phyloP scores from a whole-genome alignment of 1,140 invertebrate genomes.

The Cydia splendana region DNA sequence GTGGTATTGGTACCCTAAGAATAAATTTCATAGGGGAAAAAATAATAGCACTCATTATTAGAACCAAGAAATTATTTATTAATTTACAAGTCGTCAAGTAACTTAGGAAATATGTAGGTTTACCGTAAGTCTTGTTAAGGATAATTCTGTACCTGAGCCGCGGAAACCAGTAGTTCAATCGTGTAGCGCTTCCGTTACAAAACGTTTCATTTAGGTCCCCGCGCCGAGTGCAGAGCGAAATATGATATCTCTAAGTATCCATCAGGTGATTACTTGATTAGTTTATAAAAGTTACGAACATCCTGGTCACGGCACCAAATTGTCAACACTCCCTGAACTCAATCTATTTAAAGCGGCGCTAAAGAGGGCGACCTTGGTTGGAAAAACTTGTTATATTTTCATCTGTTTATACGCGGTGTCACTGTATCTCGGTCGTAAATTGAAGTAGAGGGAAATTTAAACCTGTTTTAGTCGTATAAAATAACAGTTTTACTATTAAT shows the following conservation, averaged over 20 bases:
- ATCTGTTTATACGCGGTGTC: conserved; percentile 15
- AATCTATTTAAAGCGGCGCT: conserved; percentile 1
- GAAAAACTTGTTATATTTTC: conserved; percentile 12
- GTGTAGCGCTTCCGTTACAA: no score
- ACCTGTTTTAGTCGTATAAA: background rate
- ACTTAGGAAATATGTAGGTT: no score
- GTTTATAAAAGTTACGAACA: background rate
- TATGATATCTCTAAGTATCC: background rate
- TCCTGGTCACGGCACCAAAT: conserved; percentile 16
- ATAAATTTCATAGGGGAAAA: no score
- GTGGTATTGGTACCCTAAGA: no score
- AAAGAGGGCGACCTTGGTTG: conserved; percentile 3
- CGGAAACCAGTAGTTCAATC: no score
- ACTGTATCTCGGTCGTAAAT: background rate
- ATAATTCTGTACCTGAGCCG: no score
- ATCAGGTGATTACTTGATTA: background rate
- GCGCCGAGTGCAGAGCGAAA: background rate
- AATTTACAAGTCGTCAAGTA: no score
- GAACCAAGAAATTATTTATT: no score
- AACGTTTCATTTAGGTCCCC: background rate
- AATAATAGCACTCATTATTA: no score
- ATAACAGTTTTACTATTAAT: background rate
- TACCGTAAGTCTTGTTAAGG: no score
- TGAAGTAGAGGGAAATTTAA: background rate
- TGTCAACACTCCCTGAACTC: background rate